Conservation (phyloP, 1,140 invertebrate genomes). For the Trypoxylus dichotomus region DNA sequence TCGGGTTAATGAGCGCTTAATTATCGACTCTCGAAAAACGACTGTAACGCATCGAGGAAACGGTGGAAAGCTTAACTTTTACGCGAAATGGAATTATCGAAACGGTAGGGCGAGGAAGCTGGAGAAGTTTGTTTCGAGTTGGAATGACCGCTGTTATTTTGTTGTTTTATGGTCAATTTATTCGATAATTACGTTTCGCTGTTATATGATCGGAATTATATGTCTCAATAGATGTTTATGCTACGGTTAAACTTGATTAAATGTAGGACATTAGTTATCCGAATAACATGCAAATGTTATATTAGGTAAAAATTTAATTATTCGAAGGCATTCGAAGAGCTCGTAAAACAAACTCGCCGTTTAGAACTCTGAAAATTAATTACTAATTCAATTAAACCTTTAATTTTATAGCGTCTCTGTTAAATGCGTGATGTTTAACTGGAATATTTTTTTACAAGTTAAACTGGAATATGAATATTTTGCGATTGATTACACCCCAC, state of each 20-base stretch:
- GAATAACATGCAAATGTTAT: no score
- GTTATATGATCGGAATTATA: neutral
- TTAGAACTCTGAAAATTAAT: no score
- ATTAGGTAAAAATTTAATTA: no score
- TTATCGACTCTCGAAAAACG: neutral
- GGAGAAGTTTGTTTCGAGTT: neutral
- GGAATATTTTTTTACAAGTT: no score
- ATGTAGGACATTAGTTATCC: neutral
- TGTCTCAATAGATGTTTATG: neutral
- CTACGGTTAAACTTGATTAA: neutral
- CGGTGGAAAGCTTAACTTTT: neutral
- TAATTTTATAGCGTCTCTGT: no score
- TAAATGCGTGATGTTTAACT: no score
- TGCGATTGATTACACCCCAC: no score
- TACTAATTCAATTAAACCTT: no score
- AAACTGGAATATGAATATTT: no score
- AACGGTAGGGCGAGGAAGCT: neutral
- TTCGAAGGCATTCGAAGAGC: no score
- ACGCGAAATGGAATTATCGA: neutral
- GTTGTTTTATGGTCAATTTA: neutral
- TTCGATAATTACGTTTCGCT: neutral
- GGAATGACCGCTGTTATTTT: neutral
- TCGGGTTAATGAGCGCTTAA: slow-evolving; percentile 1
- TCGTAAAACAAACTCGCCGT: no score
- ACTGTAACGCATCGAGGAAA: neutral